These are phyloP conservation scores for Mola mola DNA, from an alignment of 2,113 vertebrate genomes.

Conservation along the genomic window DNA sequence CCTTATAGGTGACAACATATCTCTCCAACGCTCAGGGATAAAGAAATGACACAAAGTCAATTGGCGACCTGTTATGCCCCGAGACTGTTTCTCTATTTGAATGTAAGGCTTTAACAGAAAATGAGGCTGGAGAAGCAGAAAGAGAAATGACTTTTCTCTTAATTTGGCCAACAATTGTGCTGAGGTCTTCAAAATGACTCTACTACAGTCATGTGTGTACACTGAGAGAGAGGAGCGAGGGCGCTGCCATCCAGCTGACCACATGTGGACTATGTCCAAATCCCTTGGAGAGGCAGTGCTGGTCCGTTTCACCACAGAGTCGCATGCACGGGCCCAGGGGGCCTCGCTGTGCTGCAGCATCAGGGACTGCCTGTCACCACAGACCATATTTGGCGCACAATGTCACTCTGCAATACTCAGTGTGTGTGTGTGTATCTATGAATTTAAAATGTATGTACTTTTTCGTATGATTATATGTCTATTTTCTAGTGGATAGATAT, in stretches of 20 bases:
- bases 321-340: slow-evolving; percentile 59
- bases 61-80: neutral
- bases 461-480: neutral
- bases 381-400: slow-evolving; percentile 27
- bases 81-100: neutral
- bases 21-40: too few relatives aligned
- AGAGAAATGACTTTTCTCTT: slow-evolving; percentile 15
- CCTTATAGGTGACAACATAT: too few relatives aligned
- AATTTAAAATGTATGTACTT: neutral
- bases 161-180: slow-evolving; percentile 11
- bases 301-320: slow-evolving; percentile 66
- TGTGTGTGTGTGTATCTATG: slow-evolving; percentile 19
- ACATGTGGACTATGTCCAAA: slow-evolving; percentile 67
- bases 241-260: slow-evolving; percentile 69
- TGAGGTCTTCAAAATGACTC: slow-evolving; percentile 37
- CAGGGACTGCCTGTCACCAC: slow-evolving; percentile 60
- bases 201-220: slow-evolving; percentile 47
- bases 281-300: slow-evolving; percentile 42
- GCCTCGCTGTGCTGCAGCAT: slow-evolving; percentile 51
- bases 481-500: too few relatives aligned
- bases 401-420: neutral
- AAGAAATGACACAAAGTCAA: too few relatives aligned
- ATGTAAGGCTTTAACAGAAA: neutral
- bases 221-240: slow-evolving; percentile 60
- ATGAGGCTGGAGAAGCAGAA: neutral